Conservation (phyloP, 2,888 invertebrate species). For the Copidosoma aretas region DNA sequence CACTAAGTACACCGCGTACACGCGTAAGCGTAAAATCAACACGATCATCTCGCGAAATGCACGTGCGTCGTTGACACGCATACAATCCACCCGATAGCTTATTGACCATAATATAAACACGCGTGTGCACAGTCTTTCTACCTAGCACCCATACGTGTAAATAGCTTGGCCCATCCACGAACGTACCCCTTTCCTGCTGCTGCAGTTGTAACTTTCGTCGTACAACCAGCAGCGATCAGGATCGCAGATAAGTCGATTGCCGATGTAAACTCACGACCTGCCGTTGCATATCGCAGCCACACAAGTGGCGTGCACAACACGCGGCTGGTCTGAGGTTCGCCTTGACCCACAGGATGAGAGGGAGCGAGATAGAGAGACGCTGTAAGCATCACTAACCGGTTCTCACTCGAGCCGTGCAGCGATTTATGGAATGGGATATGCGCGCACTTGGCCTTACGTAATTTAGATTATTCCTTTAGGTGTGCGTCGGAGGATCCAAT, state of each 20-base stretch:
- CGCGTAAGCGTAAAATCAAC: too few relatives aligned
- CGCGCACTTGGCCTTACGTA: conserved; percentile 6
- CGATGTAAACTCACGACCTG: neutral
- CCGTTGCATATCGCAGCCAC: conserved; percentile 2
- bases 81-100: too few relatives aligned
- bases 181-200: neutral
- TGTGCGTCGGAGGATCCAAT: neutral
- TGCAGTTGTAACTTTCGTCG: neutral
- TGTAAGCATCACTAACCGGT: conserved; percentile 31
- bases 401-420: neutral
- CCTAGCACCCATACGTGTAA: too few relatives aligned
- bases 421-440: neutral
- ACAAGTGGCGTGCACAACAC: too few relatives aligned
- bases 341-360: conserved; percentile 55
- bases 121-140: too few relatives aligned
- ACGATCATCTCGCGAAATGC: too few relatives aligned
- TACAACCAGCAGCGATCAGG: neutral
- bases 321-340: conserved; percentile 49
- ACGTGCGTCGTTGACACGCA: too few relatives aligned
- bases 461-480: neutral
- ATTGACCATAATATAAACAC: too few relatives aligned
- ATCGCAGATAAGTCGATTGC: neutral
- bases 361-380: conserved; percentile 13
- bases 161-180: neutral
- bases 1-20: too few relatives aligned